Percentiles rank a stretch among this genome's conserved stretches.
These are phyloP conservation scores for Lomographa bimaculata DNA, from an alignment of 2,888 invertebrate genomes.

Conservation along the genomic window DNA sequence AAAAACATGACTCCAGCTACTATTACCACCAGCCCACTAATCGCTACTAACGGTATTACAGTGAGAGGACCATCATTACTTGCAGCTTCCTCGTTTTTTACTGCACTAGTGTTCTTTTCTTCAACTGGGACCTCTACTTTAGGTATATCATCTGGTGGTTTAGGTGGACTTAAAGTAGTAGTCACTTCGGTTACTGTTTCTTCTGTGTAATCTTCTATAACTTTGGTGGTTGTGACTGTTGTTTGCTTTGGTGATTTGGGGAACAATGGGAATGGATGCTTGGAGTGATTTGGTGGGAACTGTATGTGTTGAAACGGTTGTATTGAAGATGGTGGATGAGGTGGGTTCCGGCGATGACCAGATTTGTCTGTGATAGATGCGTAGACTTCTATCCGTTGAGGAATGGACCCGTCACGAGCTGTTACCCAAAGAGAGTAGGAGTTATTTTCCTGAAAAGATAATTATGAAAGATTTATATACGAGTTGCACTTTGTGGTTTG, in stretches of 20 bases:
- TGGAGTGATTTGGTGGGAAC: constrained; percentile 37
- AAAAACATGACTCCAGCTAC: constrained; percentile 87
- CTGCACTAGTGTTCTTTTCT: constrained; percentile 49
- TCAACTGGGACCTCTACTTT: constrained; percentile 44
- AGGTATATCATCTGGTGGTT: constrained; percentile 50
- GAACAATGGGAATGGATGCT: constrained; percentile 39
- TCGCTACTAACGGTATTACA: constrained; percentile 87
- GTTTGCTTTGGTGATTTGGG: constrained; percentile 39
- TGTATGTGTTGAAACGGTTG: constrained; percentile 50
- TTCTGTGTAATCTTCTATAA: constrained; percentile 46
- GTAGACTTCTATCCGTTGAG: constrained; percentile 67
- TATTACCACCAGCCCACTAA: constrained; percentile 87
- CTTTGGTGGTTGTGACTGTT: constrained; percentile 48
- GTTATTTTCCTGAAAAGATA: constrained; percentile 64
- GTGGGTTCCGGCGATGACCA: constrained; percentile 55
- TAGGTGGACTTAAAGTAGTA: constrained; percentile 53
- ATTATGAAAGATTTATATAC: constrained; percentile 12
- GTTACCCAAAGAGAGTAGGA: constrained; percentile 75
- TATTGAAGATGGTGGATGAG: constrained; percentile 57
- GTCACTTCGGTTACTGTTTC: constrained; percentile 64
- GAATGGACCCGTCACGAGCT: constrained; percentile 66
- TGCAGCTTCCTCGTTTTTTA: constrained; percentile 61
- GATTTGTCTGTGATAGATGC: constrained; percentile 64
- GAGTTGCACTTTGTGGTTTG: too few relatives aligned
- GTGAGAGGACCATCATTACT: constrained; percentile 84